Percentiles rank a stretch among this genome's conserved stretches.
Evolutionary conservation across 2,113 vertebrate genomes (phyloP).

Genomic region (Cnemophilus loriae): DNA sequence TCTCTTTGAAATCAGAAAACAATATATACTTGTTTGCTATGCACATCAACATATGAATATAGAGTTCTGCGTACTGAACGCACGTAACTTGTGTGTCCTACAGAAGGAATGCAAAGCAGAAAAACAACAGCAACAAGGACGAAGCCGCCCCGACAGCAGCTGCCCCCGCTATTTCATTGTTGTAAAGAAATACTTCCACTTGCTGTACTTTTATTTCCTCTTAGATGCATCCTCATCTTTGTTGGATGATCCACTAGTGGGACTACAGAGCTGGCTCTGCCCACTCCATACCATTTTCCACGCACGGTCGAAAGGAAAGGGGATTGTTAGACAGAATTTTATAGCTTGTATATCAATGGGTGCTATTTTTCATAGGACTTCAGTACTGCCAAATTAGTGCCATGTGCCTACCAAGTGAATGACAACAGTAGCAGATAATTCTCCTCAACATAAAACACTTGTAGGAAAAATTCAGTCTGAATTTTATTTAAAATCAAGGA

Average conservation of each 20-base stretch:
- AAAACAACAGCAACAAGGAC: too few relatives aligned
- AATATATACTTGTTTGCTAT: background rate
- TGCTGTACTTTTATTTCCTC: background rate
- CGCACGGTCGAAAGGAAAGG: background rate
- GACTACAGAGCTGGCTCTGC: background rate
- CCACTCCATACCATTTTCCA: background rate
- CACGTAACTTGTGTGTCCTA: background rate
- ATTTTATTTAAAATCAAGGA: background rate
- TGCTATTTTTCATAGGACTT: background rate
- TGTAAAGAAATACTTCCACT: background rate
- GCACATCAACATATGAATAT: background rate
- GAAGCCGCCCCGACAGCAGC: too few relatives aligned
- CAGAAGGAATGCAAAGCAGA: background rate
- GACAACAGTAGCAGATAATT: background rate
- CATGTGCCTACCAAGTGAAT: background rate
- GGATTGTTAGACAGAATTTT: background rate
- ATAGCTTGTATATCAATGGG: background rate
- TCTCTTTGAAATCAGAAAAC: background rate
- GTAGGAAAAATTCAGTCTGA: background rate
- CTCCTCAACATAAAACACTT: background rate
- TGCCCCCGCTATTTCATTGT: fast-evolving
- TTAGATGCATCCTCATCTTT: background rate
- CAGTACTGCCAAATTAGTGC: background rate
- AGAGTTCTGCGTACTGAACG: background rate
- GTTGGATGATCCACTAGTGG: background rate